A percentile compares a stretch with the other conserved stretches of the same genome.
Conservation (phyloP, 2,797 vertebrate genomes). For the Sibirionetta formosa region DNA sequence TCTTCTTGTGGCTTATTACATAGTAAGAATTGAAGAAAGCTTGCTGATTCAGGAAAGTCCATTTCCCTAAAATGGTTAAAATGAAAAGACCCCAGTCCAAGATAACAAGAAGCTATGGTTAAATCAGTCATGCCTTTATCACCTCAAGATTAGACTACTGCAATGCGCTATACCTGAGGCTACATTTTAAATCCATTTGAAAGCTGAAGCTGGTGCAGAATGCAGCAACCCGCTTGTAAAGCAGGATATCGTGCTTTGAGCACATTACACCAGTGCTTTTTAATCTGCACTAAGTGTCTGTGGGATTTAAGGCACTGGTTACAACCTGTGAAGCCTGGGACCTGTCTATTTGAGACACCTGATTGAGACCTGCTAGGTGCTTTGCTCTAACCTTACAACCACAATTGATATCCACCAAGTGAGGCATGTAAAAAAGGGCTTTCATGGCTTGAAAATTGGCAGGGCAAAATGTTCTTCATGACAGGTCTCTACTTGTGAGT, state of each 20-base stretch:
- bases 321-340: conserved; percentile 18
- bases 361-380: background rate
- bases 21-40: conserved; percentile 5
- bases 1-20: conserved; percentile 15
- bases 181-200: conserved; percentile 77
- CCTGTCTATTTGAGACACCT: background rate
- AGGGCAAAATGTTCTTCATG: background rate
- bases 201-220: conserved; percentile 70
- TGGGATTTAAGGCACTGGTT: conserved; percentile 33
- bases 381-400: background rate
- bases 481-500: background rate
- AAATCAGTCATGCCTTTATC: conserved; percentile 78
- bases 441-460: background rate
- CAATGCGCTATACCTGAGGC: conserved; percentile 70
- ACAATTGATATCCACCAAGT: background rate
- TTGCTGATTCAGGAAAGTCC: conserved; percentile 48
- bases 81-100: conserved; percentile 68
- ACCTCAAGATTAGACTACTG: conserved; percentile 75
- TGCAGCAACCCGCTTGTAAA: conserved; percentile 43
- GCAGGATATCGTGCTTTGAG: conserved; percentile 51
- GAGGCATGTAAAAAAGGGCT: background rate
- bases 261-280: conserved; percentile 44
- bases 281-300: conserved; percentile 45
- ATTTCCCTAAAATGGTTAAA: conserved; percentile 76
- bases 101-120: conserved; percentile 72